Conservation (phyloP, 1,140 invertebrate species). For the Pantala flavescens region DNA sequence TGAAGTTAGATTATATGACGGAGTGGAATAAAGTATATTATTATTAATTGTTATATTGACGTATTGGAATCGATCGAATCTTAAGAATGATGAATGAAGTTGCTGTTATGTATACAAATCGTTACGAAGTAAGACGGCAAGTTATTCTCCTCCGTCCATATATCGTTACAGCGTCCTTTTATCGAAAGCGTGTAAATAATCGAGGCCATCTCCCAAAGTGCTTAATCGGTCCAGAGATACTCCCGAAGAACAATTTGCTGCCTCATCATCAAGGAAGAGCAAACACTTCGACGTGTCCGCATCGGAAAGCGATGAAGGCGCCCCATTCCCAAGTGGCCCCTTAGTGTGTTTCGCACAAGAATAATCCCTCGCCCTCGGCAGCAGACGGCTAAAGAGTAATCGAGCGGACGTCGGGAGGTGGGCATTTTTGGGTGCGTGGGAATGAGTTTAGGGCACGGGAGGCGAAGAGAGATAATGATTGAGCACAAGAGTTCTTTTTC, state of each 20-base stretch:
- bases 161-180: no score
- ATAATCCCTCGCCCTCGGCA: not conserved
- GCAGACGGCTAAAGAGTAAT: not conserved
- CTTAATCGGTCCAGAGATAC: not conserved
- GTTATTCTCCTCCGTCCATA: no score
- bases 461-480: not conserved
- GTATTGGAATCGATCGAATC: no score
- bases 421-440: not conserved
- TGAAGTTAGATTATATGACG: no score
- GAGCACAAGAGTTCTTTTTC: not conserved
- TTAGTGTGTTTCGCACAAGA: not conserved
- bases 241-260: slow-evolving; percentile 4
- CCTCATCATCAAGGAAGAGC: not conserved
- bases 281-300: not conserved
- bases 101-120: no score
- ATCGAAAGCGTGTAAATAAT: no score
- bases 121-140: no score
- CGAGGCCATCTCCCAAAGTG: not conserved
- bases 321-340: not conserved
- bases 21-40: no score
- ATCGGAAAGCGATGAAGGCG: slow-evolving; percentile 7
- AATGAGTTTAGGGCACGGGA: not conserved
- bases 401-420: not conserved
- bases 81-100: no score
- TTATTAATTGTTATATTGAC: no score